phyloP scores from a whole-genome alignment of 1,140 invertebrate species.

The Teleogryllus occipitalis region DNA sequence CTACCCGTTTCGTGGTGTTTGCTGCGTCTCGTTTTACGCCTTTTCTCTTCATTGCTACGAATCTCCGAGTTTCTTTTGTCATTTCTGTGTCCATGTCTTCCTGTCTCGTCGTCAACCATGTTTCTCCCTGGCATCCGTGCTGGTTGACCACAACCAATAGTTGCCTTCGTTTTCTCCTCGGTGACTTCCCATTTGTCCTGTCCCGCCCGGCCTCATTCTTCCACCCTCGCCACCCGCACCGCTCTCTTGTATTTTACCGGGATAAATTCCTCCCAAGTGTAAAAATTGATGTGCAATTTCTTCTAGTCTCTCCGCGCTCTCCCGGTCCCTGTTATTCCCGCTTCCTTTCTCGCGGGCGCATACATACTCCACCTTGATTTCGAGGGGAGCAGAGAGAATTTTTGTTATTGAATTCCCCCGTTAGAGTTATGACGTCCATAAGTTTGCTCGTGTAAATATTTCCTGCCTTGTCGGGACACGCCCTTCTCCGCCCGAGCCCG shows the following conservation, averaged over 20 bases:
- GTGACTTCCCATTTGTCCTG: not conserved
- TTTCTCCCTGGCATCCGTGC: not conserved
- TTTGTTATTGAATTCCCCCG: conserved; percentile 25
- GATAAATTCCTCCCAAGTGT: conserved; percentile 18
- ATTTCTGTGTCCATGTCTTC: too few species aligned
- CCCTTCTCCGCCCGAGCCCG: conserved; percentile 11
- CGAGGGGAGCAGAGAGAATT: conserved; percentile 16
- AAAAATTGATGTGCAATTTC: conserved; percentile 20
- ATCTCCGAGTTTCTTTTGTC: too few species aligned
- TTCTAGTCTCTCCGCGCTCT: not conserved
- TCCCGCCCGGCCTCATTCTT: not conserved
- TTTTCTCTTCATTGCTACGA: too few species aligned
- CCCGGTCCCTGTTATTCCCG: not conserved
- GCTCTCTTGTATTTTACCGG: conserved; percentile 8
- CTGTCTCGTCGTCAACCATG: too few species aligned
- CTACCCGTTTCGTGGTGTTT: too few species aligned
- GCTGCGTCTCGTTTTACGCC: too few species aligned
- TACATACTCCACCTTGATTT: not conserved
- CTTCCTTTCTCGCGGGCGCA: not conserved
- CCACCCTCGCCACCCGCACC: not conserved
- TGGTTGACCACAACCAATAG: not conserved
- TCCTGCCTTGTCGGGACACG: conserved; percentile 20
- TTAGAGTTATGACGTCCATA: conserved; percentile 24
- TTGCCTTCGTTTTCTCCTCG: not conserved
- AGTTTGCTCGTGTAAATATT: conserved; percentile 24